Conservation (phyloP, 2,888 invertebrate species). For the Pristionchus exspectatus region DNA sequence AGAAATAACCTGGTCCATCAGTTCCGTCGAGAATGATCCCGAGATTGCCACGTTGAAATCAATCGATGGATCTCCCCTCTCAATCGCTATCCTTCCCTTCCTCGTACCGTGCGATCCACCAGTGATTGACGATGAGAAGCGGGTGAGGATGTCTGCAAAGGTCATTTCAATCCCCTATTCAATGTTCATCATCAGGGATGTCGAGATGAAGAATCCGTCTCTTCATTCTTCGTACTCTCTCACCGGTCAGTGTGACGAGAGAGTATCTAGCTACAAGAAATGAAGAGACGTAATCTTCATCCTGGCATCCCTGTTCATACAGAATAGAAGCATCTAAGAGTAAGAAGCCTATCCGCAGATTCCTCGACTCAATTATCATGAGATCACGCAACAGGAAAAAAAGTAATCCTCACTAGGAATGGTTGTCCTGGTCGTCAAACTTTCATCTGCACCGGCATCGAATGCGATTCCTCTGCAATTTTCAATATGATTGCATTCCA, state of each 20-base stretch:
- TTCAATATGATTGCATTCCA: background rate
- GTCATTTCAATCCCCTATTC: background rate
- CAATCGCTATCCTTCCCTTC: background rate
- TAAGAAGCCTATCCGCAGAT: no score
- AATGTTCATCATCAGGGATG: background rate
- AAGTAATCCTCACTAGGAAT: slow-evolving; percentile 27
- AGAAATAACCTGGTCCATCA: slow-evolving; percentile 21
- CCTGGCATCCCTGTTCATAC: background rate
- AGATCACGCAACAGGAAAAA: background rate
- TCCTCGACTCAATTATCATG: background rate
- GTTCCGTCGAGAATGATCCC: slow-evolving; percentile 5
- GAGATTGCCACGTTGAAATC: slow-evolving; percentile 50
- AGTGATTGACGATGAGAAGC: slow-evolving; percentile 15
- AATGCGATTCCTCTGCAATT: slow-evolving; percentile 38
- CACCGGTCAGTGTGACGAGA: background rate
- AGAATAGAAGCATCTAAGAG: background rate
- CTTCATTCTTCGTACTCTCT: no score
- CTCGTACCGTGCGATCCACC: slow-evolving; percentile 17
- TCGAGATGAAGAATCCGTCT: no score
- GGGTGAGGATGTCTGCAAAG: slow-evolving; percentile 29
- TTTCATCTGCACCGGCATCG: slow-evolving; percentile 41
- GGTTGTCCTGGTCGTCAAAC: slow-evolving; percentile 15
- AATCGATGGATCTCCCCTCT: slow-evolving; percentile 10
- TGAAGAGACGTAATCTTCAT: no score
- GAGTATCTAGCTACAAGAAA: no score